Evolutionary conservation across 2,888 invertebrate genomes (phyloP).

Genomic region (Lepidochitona cinerea): DNA sequence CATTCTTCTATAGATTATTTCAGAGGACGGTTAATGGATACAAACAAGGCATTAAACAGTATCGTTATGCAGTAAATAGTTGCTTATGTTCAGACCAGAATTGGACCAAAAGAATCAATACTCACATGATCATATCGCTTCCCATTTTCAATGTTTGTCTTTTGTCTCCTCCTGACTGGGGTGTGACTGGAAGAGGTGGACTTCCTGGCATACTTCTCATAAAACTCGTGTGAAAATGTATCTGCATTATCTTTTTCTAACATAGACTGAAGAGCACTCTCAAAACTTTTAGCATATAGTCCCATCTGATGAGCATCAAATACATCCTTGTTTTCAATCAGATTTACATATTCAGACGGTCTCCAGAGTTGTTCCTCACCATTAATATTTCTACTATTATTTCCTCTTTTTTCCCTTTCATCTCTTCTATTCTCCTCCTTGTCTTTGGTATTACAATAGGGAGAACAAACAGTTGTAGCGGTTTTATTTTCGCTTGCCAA

Average conservation of each 20-base stretch:
- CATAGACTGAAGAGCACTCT: slow-evolving; percentile 55
- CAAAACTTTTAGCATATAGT: slow-evolving; percentile 54
- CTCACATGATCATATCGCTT: too few relatives aligned
- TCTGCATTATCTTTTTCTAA: slow-evolving; percentile 39
- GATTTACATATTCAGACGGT: slow-evolving; percentile 55
- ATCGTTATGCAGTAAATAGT: too few relatives aligned
- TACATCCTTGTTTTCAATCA: slow-evolving; percentile 41
- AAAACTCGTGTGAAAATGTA: slow-evolving; percentile 40
- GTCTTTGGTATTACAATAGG: neutral
- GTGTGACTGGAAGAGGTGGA: neutral
- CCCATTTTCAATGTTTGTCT: too few relatives aligned
- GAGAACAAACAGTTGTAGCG: neutral
- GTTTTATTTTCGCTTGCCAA: neutral
- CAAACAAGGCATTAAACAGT: too few relatives aligned
- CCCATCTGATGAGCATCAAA: slow-evolving; percentile 60
- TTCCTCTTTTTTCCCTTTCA: neutral
- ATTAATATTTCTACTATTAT: neutral
- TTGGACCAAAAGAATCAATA: too few relatives aligned
- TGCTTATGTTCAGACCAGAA: too few relatives aligned
- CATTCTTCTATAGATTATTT: too few relatives aligned
- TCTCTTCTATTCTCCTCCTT: neutral
- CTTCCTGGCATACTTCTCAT: slow-evolving; percentile 53
- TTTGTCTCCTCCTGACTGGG: slow-evolving; percentile 7
- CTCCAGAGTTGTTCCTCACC: slow-evolving; percentile 18
- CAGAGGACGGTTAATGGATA: too few relatives aligned